Evolutionary conservation across 2,888 invertebrate genomes (phyloP).

Genomic region (Nephrotoma appendiculata): DNA sequence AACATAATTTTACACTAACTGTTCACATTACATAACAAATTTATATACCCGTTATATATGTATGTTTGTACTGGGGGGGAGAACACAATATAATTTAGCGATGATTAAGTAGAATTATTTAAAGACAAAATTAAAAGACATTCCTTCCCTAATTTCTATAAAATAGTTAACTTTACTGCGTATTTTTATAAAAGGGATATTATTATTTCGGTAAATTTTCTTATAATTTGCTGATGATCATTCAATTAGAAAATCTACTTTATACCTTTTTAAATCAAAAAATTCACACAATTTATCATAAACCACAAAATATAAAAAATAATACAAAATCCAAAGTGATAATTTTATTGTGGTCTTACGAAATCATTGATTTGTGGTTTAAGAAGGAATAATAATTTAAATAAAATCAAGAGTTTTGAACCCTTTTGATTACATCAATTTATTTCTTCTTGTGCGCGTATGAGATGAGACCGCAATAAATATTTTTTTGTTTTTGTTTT

Average conservation of each 20-base stretch:
- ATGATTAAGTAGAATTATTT: conserved; percentile 1
- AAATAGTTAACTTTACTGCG: not conserved
- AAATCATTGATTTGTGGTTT: not conserved
- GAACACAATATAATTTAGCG: not conserved
- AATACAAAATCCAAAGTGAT: not conserved
- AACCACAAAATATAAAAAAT: not conserved
- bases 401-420: not conserved
- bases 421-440: not conserved
- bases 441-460: not conserved
- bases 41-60: not conserved
- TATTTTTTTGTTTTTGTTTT: not conserved
- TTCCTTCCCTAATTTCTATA: not conserved
- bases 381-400: not conserved
- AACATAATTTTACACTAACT: not conserved
- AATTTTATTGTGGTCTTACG: not conserved
- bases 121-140: not conserved
- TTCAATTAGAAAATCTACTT: conserved; percentile 1
- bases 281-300: not conserved
- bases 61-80: not conserved
- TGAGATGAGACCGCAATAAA: not conserved
- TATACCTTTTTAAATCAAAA: not conserved
- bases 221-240: not conserved
- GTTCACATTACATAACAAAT: not conserved
- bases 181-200: not conserved
- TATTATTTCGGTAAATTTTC: not conserved